A percentile compares a stretch with the other conserved stretches of the same genome.
phyloP scores from a whole-genome alignment of 1,140 invertebrate species.

The Ceratina japonica region DNA sequence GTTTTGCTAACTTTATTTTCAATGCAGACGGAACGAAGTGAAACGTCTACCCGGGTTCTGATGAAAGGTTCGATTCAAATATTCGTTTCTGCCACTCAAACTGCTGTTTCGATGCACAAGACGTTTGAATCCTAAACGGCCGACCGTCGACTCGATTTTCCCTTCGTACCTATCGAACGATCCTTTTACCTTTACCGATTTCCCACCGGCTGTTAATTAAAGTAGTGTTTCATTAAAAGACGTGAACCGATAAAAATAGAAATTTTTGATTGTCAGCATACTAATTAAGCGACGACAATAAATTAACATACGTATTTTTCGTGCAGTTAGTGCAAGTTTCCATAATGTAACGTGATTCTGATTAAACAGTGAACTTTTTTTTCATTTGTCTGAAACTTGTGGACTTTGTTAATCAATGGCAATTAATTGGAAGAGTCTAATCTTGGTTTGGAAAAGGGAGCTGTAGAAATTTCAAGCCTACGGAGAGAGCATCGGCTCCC shows the following conservation, averaged over 20 bases:
- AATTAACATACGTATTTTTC: background rate
- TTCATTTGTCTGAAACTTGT: no score
- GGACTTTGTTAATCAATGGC: no score
- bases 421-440: constrained; percentile 54
- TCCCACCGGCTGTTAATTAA: background rate
- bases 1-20: constrained; percentile 64
- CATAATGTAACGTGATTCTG: no score
- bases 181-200: no score
- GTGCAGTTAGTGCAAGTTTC: background rate
- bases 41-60: constrained; percentile 45
- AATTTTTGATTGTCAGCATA: no score
- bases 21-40: constrained; percentile 54
- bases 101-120: constrained; percentile 6
- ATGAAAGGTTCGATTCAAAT: constrained; percentile 51
- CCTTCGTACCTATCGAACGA: background rate
- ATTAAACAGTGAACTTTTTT: no score
- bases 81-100: constrained; percentile 49
- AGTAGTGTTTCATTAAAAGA: background rate
- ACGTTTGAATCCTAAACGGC: background rate
- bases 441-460: background rate
- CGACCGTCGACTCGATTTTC: background rate
- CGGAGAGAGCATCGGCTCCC: background rate
- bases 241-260: background rate
- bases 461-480: background rate
- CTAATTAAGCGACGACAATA: background rate